Evolutionary conservation across 2,888 invertebrate genomes (phyloP).

Genomic region (Zelleria hepariella): DNA sequence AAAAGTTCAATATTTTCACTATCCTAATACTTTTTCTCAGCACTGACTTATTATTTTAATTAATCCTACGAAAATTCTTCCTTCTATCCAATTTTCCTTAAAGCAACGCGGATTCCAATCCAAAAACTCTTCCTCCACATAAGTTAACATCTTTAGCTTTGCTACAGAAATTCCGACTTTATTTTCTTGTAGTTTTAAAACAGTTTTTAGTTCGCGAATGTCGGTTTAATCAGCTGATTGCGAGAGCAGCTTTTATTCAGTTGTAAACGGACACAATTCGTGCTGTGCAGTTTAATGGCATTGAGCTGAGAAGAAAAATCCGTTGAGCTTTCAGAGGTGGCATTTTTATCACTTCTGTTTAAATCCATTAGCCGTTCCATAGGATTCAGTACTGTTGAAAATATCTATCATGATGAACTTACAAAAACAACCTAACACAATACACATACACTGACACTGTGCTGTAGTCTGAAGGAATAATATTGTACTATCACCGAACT

Average conservation of each 20-base stretch:
- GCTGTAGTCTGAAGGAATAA: too few species aligned
- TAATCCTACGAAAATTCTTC: conserved; percentile 9
- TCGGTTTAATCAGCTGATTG: conserved; percentile 22
- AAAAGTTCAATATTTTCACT: too few species aligned
- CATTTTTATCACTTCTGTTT: neutral
- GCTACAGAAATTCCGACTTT: conserved; percentile 8
- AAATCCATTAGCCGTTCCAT: too few species aligned
- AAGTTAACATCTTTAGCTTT: conserved; percentile 1
- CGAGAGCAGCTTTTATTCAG: conserved; percentile 39
- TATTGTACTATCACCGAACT: too few species aligned
- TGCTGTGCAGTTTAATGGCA: conserved; percentile 23
- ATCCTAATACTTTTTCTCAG: neutral
- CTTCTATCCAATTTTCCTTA: conserved; percentile 34
- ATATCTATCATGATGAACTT: neutral
- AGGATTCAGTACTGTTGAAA: too few species aligned
- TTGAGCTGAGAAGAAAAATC: conserved; percentile 5
- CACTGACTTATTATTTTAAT: conserved; percentile 14
- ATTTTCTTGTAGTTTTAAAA: neutral
- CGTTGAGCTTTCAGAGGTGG: neutral
- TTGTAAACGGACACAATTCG: conserved; percentile 45
- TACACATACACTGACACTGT: too few species aligned
- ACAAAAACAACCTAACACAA: neutral
- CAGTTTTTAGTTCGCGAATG: conserved; percentile 4
- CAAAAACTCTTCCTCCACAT: conserved; percentile 1
- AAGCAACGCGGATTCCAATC: conserved; percentile 19